Conservation (phyloP, 2,797 vertebrate species). For the Pseudomugil gertrudae region DNA sequence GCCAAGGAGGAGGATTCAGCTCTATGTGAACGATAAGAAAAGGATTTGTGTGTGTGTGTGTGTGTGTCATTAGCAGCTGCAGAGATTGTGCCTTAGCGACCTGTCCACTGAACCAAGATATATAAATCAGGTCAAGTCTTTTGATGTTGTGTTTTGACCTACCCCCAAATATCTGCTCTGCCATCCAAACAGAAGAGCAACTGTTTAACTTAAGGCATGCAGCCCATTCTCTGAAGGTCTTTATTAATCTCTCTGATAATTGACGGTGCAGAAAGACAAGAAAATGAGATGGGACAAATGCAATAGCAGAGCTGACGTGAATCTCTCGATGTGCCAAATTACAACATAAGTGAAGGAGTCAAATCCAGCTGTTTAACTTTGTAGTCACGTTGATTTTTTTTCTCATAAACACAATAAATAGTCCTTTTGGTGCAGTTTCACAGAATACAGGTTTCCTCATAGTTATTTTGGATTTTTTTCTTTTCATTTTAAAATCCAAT, state of each 20-base stretch:
- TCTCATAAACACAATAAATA: not conserved
- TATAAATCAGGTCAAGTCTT: constrained; percentile 59
- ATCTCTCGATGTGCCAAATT: not conserved
- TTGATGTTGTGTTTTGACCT: constrained; percentile 70
- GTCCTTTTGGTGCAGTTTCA: not conserved
- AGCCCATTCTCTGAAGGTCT: constrained; percentile 27
- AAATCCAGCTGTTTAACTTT: not conserved
- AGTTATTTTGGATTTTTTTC: not conserved
- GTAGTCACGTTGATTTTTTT: not conserved
- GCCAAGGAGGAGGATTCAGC: constrained; percentile 5
- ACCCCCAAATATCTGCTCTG: constrained; percentile 47
- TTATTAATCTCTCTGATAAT: constrained; percentile 55
- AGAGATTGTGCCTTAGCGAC: constrained; percentile 41
- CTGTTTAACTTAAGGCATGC: constrained; percentile 50
- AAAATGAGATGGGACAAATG: constrained; percentile 21
- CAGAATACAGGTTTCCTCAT: not conserved
- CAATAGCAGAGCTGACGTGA: not conserved
- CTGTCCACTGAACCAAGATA: constrained; percentile 60
- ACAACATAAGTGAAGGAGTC: not conserved
- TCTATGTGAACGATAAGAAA: constrained; percentile 32
- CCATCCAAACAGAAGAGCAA: constrained; percentile 59
- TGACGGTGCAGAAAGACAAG: constrained; percentile 33
- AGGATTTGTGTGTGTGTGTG: constrained; percentile 21
- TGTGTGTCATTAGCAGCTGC: constrained; percentile 50
- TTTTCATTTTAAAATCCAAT: not conserved